A percentile compares a stretch with the other conserved stretches of the same genome.
phyloP scores from a whole-genome alignment of 2,797 vertebrate species.

The Gallinago nigripennis region DNA sequence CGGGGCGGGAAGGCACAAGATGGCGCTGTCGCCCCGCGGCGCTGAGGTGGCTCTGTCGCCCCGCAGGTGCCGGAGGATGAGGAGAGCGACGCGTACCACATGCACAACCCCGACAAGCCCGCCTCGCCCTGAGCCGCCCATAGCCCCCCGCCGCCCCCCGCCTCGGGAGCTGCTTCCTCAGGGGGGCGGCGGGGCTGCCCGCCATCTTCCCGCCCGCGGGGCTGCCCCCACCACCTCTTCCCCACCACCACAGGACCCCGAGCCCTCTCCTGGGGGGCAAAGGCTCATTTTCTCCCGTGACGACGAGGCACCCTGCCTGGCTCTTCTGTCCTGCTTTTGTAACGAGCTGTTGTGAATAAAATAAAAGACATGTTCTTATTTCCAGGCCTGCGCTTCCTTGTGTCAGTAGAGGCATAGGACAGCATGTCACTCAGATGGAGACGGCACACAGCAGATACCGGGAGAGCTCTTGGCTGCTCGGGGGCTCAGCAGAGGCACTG shows the following conservation, averaged over 20 bases:
- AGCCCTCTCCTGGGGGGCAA: fast-evolving
- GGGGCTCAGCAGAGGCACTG: fast-evolving
- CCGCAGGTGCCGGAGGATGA: slow-evolving; percentile 87
- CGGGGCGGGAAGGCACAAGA: slow-evolving; percentile 7
- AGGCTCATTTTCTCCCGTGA: background rate
- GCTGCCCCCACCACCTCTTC: background rate
- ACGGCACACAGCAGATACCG: fast-evolving
- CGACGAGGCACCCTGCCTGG: background rate
- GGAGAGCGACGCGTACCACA: slow-evolving; percentile 61
- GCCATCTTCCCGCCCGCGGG: background rate
- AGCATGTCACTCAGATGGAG: background rate
- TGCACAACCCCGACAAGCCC: slow-evolving; percentile 74
- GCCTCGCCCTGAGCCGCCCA: slow-evolving; percentile 78
- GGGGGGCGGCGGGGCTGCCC: background rate
- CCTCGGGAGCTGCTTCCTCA: background rate
- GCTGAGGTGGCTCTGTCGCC: background rate
- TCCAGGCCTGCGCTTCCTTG: background rate
- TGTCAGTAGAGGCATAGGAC: background rate
- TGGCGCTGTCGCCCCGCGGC: slow-evolving; percentile 53
- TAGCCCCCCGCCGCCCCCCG: background rate
- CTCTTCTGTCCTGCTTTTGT: background rate
- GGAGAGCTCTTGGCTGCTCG: background rate
- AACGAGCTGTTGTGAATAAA: background rate
- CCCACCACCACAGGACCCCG: background rate
- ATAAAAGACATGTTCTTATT: background rate